Base-by-base conservation (phyloP, 30 jellyfish, hydroid and myxozoan species). In the Catostylus mosaicus region DNA sequence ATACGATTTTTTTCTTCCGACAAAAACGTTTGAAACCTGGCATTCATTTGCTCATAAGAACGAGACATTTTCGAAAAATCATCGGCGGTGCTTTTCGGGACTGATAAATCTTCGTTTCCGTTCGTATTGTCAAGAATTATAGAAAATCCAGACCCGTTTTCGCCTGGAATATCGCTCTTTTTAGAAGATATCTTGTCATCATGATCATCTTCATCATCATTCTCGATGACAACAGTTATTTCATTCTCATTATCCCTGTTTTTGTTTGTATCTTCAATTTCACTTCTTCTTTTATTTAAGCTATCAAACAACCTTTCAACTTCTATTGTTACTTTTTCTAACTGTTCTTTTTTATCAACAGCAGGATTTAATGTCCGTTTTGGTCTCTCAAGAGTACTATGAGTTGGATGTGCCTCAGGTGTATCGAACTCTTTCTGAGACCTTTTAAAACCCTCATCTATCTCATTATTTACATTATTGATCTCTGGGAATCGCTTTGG, bases 231-330 rank as follows among this genome's bases (percentile, higher is more conserved):
- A 14, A 85, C 86, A 0, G 95, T 85, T 22, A 75, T 73, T 74
- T 85, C 95, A 36, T 75, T 67, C 22, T 50, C 88, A 66, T 84
- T 63, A 5, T 54, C 71, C 24, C 40, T 74, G 23, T 51, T 72
- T 22, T n/a, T 56, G 32, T 23, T n/a, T 23, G 78, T 77, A 24
- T 65, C 84, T 4, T 75, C 84, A 31, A 61, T 67, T 34, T 50
- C 70, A 43, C 78, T 68, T 57, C 91, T 30, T 43, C 81, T 52
- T 47, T 81, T 56, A 27, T 57, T 81, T 63, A 67, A 52, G 50
- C 91, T 81, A 33, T 81, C 91, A 35, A 81, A 81, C 29, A 81
- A 54, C 30, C 84, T 37, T 60, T 81, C 84, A 67, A 81, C 91
- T 52, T 81, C 91, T 1, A 81, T 47, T 23, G 83, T 70, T 2